A percentile compares a stretch with the other conserved stretches of the same genome.
These are phyloP conservation scores for Bombyx mandarina DNA, from an alignment of 1,140 invertebrate genomes.

Conservation along the genomic window DNA sequence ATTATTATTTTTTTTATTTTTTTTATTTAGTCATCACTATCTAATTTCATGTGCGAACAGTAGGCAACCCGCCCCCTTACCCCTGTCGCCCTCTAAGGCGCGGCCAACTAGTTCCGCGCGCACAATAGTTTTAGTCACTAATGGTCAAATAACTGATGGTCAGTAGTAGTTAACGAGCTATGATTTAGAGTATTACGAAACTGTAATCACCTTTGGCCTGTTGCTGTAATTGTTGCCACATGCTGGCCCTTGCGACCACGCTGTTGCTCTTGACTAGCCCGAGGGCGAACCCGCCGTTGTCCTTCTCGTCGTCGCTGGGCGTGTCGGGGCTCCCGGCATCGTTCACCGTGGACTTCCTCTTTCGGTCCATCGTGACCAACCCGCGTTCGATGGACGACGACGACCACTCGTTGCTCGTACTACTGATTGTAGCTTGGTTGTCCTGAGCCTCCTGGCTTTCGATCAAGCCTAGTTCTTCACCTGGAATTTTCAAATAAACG, in stretches of 20 bases:
- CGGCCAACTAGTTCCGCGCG: too few relatives aligned
- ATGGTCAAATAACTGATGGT: too few relatives aligned
- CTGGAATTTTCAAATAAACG: slow-evolving; percentile 32
- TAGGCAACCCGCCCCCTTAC: too few relatives aligned
- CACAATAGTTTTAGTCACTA: too few relatives aligned
- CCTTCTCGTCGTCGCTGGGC: slow-evolving; percentile 46
- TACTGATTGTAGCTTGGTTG: slow-evolving; percentile 52
- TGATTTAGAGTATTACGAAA: too few relatives aligned
- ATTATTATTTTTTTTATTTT: too few relatives aligned
- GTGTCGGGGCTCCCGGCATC: slow-evolving; percentile 39
- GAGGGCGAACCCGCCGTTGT: slow-evolving; percentile 40
- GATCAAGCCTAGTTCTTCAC: slow-evolving; percentile 58
- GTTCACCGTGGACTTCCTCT: slow-evolving; percentile 50
- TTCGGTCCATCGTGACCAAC: slow-evolving; percentile 46
- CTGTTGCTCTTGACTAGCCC: slow-evolving; percentile 73
- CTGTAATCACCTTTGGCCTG: slow-evolving; percentile 62
- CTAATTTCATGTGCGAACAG: too few relatives aligned
- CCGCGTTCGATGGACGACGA: slow-evolving; percentile 46
- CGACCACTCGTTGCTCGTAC: slow-evolving; percentile 51
- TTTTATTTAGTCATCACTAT: too few relatives aligned
- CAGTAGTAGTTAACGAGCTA: too few relatives aligned
- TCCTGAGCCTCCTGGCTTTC: slow-evolving; percentile 51
- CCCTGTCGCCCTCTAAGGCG: too few relatives aligned
- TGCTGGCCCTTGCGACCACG: slow-evolving; percentile 73
- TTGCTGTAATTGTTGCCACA: slow-evolving; percentile 76